Evolutionary conservation across 2,888 invertebrate genomes (phyloP), one percentile per base, ranked within the genome.

Genomic region (Drosophila siamana): DNA sequence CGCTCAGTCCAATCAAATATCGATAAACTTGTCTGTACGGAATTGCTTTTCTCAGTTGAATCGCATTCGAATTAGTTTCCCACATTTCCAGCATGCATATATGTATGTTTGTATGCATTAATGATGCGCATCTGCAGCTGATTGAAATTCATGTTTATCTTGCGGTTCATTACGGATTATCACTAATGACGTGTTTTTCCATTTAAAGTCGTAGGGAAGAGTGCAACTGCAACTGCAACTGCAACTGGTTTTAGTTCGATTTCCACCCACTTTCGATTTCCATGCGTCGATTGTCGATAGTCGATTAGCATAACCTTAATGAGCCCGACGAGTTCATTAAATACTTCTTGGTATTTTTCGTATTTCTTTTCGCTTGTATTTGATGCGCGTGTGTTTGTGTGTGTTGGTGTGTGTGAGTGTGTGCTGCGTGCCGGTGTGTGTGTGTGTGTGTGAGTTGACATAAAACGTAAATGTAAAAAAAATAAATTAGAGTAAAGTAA

Each of bases 201-300:
- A 16, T 38, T 15, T 24, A 15, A 24, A 24, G 24, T 24, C 26
- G 16, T 11, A 4, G 54, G 15, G 24, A 46, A 50, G 69, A 64
- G 50, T 69, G 70, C 64, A 69, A 70, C 70, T 70, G 69, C 62
- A 30, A 30, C 30, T 69, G 70, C 64, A 69, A 70, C 70, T 70
- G 69, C 62, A 30, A 30, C 30, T 11, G 19, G 46, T 52, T 52
- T 51, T 52, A n/a, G 19, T 19, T 9, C 28, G 28, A 13, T 55
- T 61, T 50, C 40, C 60, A 51, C 43, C 26, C 60, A 60, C 43
- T 52, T 44, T 61, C 52, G 43, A 26, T 61, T 46, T 46, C 28
- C 11, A 15, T 26, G 19, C 19, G 28, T 41, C 4, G 44, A 26
- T 40, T 24, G 40, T 26, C 26, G 52, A 30, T 4, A 15, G 50